phyloP scores from a whole-genome alignment of 2,888 invertebrate genomes.

The Oegoconia quadripuncta region DNA sequence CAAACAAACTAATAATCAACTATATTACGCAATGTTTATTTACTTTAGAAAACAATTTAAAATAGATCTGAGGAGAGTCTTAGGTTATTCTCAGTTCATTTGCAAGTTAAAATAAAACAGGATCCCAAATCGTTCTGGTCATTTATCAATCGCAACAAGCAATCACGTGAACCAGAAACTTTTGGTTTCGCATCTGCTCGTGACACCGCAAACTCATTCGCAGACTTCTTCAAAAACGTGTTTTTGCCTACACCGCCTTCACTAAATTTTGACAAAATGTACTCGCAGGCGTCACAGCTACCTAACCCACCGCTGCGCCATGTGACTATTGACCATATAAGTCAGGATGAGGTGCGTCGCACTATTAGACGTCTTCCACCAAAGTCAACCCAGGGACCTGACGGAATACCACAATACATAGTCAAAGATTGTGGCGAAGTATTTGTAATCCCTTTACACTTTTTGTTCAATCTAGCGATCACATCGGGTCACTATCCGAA shows the following conservation, averaged over 20 bases:
- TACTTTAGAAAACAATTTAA: not conserved
- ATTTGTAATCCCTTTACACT: not conserved
- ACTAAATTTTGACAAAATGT: no score
- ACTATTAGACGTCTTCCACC: not conserved
- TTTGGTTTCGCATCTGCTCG: not conserved
- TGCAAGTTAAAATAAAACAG: not conserved
- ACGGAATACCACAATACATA: not conserved
- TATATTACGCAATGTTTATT: not conserved
- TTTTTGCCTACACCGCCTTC: not conserved
- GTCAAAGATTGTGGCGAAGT: not conserved
- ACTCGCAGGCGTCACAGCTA: not conserved
- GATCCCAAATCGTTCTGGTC: not conserved
- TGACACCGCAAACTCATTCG: not conserved
- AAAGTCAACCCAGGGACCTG: not conserved
- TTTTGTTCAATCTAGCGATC: not conserved
- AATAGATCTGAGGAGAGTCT: not conserved
- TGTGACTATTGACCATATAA: not conserved
- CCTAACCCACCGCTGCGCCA: not conserved
- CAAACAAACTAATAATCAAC: not conserved
- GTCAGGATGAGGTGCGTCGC: not conserved
- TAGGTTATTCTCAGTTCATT: not conserved
- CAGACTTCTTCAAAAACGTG: not conserved
- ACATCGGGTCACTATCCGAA: no score
- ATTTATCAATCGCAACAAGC: not conserved
- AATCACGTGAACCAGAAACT: not conserved